Evolutionary conservation across 37 sponge, comb jelly and placozoan genomes (phyloP).

Genomic region (Spongia lamella): DNA sequence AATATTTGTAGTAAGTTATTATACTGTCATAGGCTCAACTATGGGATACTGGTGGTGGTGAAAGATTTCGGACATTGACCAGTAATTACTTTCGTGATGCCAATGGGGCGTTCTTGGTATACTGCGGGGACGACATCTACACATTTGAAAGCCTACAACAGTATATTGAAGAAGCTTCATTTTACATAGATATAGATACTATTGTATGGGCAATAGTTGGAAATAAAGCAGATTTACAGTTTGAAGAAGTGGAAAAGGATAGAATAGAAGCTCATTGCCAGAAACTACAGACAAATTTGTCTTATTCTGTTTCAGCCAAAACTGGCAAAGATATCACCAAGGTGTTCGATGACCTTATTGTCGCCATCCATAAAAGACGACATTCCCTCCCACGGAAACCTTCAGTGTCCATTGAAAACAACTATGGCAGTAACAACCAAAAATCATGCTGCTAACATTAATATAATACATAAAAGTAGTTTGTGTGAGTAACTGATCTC

Average conservation of each 20-base stretch:
- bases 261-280: not conserved
- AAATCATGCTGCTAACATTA: no score
- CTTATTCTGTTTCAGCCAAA: slow-evolving; percentile 62
- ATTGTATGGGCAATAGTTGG: slow-evolving; percentile 59
- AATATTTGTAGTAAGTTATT: no score
- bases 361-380: no score
- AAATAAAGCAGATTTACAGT: slow-evolving; percentile 48
- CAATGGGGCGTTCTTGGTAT: slow-evolving; percentile 67
- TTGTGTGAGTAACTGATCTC: no score
- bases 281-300: not conserved
- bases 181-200: slow-evolving; percentile 24
- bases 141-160: slow-evolving; percentile 30
- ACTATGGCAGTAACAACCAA: no score
- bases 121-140: slow-evolving; percentile 49
- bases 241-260: slow-evolving; percentile 14
- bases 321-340: slow-evolving; percentile 62
- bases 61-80: slow-evolving; percentile 77
- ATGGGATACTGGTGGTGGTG: slow-evolving; percentile 81
- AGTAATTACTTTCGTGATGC: slow-evolving; percentile 77
- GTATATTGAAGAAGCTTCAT: slow-evolving; percentile 10
- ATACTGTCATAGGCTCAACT: slow-evolving; percentile 35
- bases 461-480: no score
- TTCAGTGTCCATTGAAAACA: no score
- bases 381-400: no score
- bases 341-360: slow-evolving; percentile 35